These are phyloP conservation scores for Galagoides demidoff DNA, from an alignment of 2,797 vertebrate genomes.

Conservation along the genomic window DNA sequence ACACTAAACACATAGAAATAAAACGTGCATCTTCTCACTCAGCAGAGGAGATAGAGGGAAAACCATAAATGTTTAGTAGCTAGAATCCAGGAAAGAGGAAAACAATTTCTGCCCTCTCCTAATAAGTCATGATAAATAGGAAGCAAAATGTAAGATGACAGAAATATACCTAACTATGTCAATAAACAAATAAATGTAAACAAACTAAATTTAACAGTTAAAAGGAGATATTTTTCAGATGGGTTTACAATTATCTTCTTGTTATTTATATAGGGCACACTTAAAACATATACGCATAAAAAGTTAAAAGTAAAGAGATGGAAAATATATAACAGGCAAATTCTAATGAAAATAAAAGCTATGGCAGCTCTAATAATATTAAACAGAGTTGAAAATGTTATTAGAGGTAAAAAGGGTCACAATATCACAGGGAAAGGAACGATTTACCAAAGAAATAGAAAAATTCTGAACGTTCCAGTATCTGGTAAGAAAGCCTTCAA, in stretches of 20 bases:
- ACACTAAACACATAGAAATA: slow-evolving; percentile 15
- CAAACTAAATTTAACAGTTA: neutral
- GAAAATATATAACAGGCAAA: neutral
- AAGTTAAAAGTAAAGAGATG: neutral
- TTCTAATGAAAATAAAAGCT: neutral
- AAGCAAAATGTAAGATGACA: neutral
- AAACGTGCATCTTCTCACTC: neutral
- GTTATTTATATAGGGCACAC: neutral
- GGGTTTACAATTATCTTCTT: neutral
- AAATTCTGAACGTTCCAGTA: neutral
- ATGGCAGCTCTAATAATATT: neutral
- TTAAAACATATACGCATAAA: neutral
- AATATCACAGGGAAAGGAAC: neutral
- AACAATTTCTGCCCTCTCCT: neutral
- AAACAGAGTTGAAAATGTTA: neutral
- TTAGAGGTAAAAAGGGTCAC: neutral
- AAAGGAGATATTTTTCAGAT: neutral
- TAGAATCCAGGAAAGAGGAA: neutral
- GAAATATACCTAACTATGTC: neutral
- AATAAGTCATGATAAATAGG: neutral
- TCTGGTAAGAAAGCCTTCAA: neutral
- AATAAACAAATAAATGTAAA: neutral
- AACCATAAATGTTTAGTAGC: neutral
- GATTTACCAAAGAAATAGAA: neutral
- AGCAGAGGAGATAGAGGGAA: neutral